Conservation (phyloP, 1,140 invertebrate species). For the Bathynomus jamesi region DNA sequence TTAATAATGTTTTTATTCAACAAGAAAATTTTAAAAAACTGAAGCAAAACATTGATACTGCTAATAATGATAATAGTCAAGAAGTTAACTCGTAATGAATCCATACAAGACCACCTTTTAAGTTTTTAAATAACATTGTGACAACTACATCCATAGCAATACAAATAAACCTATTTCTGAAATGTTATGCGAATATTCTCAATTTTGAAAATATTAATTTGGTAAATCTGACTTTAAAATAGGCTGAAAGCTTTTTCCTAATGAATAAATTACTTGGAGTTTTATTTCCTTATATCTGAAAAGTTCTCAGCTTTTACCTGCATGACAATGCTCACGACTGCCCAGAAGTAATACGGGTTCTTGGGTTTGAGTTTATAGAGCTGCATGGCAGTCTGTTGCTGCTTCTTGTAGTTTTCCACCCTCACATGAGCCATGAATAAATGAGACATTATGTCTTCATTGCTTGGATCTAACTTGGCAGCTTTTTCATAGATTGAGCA, state of each 20-base stretch:
- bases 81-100: too few species aligned
- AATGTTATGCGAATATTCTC: too few species aligned
- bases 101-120: too few species aligned
- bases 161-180: too few species aligned
- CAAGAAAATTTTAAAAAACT: too few species aligned
- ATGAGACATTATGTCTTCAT: constrained; percentile 85
- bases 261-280: not conserved
- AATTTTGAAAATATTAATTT: too few species aligned
- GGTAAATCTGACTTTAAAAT: not conserved
- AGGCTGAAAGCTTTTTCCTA: not conserved
- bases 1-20: too few species aligned
- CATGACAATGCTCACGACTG: constrained; percentile 89
- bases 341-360: constrained; percentile 97
- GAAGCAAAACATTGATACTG: too few species aligned
- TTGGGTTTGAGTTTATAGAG: constrained; percentile 82
- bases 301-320: constrained; percentile 53
- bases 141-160: too few species aligned
- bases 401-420: constrained; percentile 78
- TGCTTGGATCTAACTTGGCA: constrained; percentile 69
- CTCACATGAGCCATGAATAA: constrained; percentile 93
- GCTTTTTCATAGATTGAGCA: constrained; percentile 83
- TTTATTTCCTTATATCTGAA: not conserved
- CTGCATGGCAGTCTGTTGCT: constrained; percentile 77
- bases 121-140: too few species aligned
- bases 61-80: too few species aligned